A percentile compares a stretch with the other conserved stretches of the same genome.
Evolutionary conservation across 2,113 vertebrate genomes (phyloP).

Genomic region (Microtus pennsylvanicus): DNA sequence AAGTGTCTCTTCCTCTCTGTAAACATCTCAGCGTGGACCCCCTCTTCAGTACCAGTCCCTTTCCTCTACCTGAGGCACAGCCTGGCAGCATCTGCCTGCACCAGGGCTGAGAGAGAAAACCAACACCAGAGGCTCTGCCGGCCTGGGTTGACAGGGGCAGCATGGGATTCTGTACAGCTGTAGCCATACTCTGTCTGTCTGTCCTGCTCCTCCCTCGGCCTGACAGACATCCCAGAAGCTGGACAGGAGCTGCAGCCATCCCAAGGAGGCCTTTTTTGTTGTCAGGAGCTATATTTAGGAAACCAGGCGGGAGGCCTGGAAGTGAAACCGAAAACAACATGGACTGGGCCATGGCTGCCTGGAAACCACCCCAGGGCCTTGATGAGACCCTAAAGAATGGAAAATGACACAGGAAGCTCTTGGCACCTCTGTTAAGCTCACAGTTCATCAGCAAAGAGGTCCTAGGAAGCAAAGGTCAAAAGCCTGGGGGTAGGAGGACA

Average conservation of each 20-base stretch:
- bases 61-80: too few species aligned
- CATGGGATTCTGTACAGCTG: neutral
- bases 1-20: neutral
- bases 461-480: neutral
- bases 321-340: fast-evolving
- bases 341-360: neutral
- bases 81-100: neutral
- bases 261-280: neutral
- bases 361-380: neutral
- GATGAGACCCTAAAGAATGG: neutral
- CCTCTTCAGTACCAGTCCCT: neutral
- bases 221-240: conserved; percentile 4
- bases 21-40: neutral
- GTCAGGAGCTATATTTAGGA: conserved; percentile 70
- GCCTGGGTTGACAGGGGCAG: neutral
- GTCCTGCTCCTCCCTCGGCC: neutral
- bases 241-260: neutral
- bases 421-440: neutral
- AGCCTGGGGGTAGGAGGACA: neutral
- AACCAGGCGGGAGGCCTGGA: neutral
- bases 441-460: neutral
- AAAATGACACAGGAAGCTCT: conserved; percentile 13
- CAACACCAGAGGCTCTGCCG: fast-evolving
- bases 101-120: neutral
- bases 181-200: neutral